phyloP scores from a whole-genome alignment of 2,888 invertebrate species.

The Amphipyra tragopoginis region DNA sequence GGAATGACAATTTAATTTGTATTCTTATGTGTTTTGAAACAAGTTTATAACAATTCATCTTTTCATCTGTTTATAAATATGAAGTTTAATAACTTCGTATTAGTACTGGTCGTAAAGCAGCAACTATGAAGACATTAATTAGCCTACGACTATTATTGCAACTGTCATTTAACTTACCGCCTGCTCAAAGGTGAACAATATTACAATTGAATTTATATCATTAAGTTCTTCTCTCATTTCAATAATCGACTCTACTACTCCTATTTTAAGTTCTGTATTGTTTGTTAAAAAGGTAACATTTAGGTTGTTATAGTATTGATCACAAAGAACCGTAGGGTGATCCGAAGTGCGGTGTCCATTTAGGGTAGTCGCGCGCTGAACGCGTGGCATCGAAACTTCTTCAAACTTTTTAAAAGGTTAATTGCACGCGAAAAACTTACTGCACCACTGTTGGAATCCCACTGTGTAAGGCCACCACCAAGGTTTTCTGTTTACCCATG shows the following conservation, averaged over 20 bases:
- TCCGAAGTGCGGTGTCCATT: constrained; percentile 65
- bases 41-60: neutral
- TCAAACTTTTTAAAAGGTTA: constrained; percentile 78
- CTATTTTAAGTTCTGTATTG: constrained; percentile 31
- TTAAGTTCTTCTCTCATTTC: constrained; percentile 24
- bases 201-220: constrained; percentile 54
- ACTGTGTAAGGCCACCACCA: constrained; percentile 79
- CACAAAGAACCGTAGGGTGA: constrained; percentile 45
- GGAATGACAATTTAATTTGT: constrained; percentile 7
- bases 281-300: constrained; percentile 21
- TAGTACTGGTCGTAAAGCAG: constrained; percentile 18
- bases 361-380: constrained; percentile 77
- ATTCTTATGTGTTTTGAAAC: neutral
- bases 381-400: constrained; percentile 80
- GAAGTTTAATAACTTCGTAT: constrained; percentile 11
- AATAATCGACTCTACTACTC: constrained; percentile 34
- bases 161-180: constrained; percentile 45
- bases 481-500: constrained; percentile 80
- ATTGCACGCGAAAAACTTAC: constrained; percentile 81
- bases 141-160: constrained; percentile 46
- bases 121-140: constrained; percentile 53
- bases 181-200: constrained; percentile 49
- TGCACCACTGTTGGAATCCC: constrained; percentile 74
- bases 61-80: constrained; percentile 25
- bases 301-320: constrained; percentile 43